Evolutionary conservation across 2,797 vertebrate genomes (phyloP), one percentile per base, ranked within the genome.

Genomic region (Neosalanx taihuensis): DNA sequence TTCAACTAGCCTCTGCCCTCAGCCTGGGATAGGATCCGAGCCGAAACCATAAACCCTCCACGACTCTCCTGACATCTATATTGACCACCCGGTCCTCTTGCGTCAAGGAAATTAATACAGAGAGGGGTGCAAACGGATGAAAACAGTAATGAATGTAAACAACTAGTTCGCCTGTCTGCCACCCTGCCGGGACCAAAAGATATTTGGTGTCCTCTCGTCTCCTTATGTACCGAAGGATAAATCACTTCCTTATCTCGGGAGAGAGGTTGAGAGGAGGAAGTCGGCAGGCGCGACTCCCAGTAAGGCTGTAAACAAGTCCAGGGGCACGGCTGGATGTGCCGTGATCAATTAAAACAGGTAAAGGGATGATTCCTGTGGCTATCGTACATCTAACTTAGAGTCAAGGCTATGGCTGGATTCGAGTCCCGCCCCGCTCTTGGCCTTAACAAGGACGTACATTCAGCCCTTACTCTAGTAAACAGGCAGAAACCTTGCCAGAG

Each of bases 141-240:
- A 76, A 76, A 72, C 31, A 35, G 73, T 61, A 64, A 67, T 65
- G 68, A 41, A 62, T 53, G 60, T 29, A 76, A 78, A 72, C 15
- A 17, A 5, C 51, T 17, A 5, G 51, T n/a, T 56, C 6, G 51
- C 51, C 51, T 56, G 15, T n/a, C 51, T n/a, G 51, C 51, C 51
- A 30, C 30, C 56, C 49, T 57, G 17, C 23, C 64, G 72, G 75
- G 72, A 72, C 37, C 72, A 70, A 46, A 46, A 46, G 41, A 46
- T 46, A 46, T 46, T 75, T 61, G 51, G 17, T 73, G 56, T 41
- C 64, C 66, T 53, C n/a, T 67, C 3, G 3, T 35, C 64, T 61
- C 57, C 51, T 59, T 31, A 18, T 67, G 26, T 67, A 6, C 3
- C 33, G 33, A 18, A 64, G 62, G n/a, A 64, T 64, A 64, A 64